These are phyloP conservation scores for Ophthalmolycus amberensis DNA, from an alignment of 2,113 vertebrate genomes.

Conservation along the genomic window DNA sequence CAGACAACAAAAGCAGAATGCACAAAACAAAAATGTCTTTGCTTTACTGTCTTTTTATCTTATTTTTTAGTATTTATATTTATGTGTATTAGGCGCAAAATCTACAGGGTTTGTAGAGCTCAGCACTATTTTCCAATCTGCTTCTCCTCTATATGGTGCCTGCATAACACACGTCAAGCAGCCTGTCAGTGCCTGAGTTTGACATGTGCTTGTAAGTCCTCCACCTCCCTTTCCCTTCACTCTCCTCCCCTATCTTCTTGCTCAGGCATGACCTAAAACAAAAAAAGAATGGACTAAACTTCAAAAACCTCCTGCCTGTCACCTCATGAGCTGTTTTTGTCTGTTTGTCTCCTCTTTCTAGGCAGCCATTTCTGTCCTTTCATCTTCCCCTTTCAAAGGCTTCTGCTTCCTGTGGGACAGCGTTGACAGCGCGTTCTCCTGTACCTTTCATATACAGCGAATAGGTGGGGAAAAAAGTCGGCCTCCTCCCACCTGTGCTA, in stretches of 20 bases:
- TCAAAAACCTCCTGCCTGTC: slow-evolving; percentile 56
- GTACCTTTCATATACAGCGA: slow-evolving; percentile 65
- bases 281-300: slow-evolving; percentile 38
- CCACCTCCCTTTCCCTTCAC: slow-evolving; percentile 9
- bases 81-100: neutral
- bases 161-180: slow-evolving; percentile 54
- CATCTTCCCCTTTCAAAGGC: slow-evolving; percentile 70
- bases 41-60: too few relatives aligned
- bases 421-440: slow-evolving; percentile 58
- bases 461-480: neutral
- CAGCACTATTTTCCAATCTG: neutral
- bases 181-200: slow-evolving; percentile 37
- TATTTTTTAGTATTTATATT: neutral
- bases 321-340: slow-evolving; percentile 47
- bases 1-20: neutral
- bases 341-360: slow-evolving; percentile 28
- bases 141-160: slow-evolving; percentile 5
- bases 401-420: slow-evolving; percentile 53
- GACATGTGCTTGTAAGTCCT: slow-evolving; percentile 35
- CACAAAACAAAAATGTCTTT: neutral
- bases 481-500: slow-evolving; percentile 62
- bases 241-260: slow-evolving; percentile 37
- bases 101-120: neutral
- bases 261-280: slow-evolving; percentile 49
- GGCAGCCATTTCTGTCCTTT: slow-evolving; percentile 65